Conservation (phyloP, 1,140 invertebrate species). For the Drosophila ficusphila region DNA sequence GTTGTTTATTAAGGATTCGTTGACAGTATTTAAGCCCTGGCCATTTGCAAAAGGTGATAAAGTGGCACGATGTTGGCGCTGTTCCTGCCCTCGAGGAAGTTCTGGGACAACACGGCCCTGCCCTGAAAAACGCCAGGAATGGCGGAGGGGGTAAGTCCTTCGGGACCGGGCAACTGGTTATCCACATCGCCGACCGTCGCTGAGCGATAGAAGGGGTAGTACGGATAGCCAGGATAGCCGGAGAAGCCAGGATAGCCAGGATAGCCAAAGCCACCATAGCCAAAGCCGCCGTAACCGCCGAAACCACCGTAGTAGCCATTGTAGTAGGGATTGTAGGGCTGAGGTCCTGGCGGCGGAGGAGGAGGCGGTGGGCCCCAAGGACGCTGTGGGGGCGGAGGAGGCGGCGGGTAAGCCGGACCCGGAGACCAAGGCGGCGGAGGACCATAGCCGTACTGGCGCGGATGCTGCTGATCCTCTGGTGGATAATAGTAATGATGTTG, state of each 20-base stretch:
- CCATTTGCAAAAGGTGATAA: slow-evolving; percentile 65
- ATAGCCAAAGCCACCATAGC: slow-evolving; percentile 21
- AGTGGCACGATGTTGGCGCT: slow-evolving; percentile 52
- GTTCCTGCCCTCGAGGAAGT: slow-evolving; percentile 44
- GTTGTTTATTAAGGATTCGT: not conserved
- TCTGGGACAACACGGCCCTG: slow-evolving; percentile 32
- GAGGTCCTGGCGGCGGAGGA: slow-evolving; percentile 37
- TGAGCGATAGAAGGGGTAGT: slow-evolving; percentile 53
- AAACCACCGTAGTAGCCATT: slow-evolving; percentile 42
- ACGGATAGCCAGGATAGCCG: slow-evolving; percentile 25
- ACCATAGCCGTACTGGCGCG: slow-evolving; percentile 54
- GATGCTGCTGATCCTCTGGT: slow-evolving; percentile 63
- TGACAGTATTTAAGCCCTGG: slow-evolving; percentile 26
- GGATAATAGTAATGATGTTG: slow-evolving; percentile 78
- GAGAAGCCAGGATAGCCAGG: slow-evolving; percentile 31
- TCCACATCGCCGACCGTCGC: slow-evolving; percentile 43
- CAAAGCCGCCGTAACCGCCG: slow-evolving; percentile 10
- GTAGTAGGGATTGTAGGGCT: slow-evolving; percentile 36
- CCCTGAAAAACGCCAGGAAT: slow-evolving; percentile 56
- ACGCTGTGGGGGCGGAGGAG: slow-evolving; percentile 12
- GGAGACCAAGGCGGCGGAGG: slow-evolving; percentile 14
- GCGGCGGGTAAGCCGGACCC: slow-evolving; percentile 5
- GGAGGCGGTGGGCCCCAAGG: slow-evolving; percentile 44
- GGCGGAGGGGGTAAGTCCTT: slow-evolving; percentile 7
- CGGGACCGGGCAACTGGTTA: not conserved